Evolutionary conservation across 2,888 invertebrate genomes (phyloP), one percentile per base, ranked within the genome.

Genomic region (Copidosoma aretas): DNA sequence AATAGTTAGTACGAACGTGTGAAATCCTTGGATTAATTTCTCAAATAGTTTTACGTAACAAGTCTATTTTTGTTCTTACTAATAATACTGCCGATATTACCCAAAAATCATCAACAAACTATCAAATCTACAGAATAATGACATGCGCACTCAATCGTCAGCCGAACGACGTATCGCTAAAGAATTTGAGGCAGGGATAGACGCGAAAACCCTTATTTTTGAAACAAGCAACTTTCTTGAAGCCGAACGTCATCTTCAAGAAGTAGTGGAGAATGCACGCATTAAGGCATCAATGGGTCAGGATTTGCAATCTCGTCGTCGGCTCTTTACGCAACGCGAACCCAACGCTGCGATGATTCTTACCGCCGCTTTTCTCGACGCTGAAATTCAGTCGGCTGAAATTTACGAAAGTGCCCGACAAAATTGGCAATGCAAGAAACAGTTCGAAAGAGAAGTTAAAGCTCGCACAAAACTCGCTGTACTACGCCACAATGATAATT

Each of bases 121-220:
- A 41, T 41, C 24, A 14, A 21, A 17, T 39, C 56, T 49, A 32
- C n/a, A 71, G n/a, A 70, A 64, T 43, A 70, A 70, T 0, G 77
- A 80, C 1, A 68, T 24, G 5, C 76, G 81, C 3, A 83, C 80
- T 4, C 78, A 81, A 68, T 84, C 83, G 0, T 83, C 83, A 1
- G 82, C 81, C 0, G 83, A 84, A 63, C 77, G 82, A 59, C 79
- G 79, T 10, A 83, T 84, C 32, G 78, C 76, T 8, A 77, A 69
- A 12, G 78, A 81, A 65, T n/a, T 77, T n/a, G 76, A 75, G 1
- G 65, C 41, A 0, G 54, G 73, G 0, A 75, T 80, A 75, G 72
- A 77, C 24, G 25, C 70, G 0, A 73, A 73, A 17, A 71, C 71
- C 0, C 10, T 82, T 0, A 79, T 79, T 3, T 73, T 75, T 3